phyloP scores from a whole-genome alignment of 2,797 vertebrate species.

The Hafferia zeledoni region DNA sequence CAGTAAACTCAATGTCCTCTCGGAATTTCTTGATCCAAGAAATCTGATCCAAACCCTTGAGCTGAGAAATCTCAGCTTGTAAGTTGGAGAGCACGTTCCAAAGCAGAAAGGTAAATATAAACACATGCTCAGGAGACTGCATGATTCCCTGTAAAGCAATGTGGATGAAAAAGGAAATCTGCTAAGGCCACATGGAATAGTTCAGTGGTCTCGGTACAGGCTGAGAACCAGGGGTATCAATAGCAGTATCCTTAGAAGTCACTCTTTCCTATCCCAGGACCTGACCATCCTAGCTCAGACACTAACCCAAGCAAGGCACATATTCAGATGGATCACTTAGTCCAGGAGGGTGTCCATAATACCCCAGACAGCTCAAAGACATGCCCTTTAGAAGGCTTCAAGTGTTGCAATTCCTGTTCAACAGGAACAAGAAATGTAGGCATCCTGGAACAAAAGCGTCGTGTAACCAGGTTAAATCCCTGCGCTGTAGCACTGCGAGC shows the following conservation, averaged over 20 bases:
- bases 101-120: neutral
- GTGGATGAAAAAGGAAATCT: accelerated
- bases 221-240: neutral
- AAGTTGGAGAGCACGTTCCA: neutral
- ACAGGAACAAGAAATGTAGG: neutral
- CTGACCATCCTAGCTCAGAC: neutral
- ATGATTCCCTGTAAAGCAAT: neutral
- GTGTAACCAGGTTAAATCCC: neutral
- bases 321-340: neutral
- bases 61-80: neutral
- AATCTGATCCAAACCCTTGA: neutral
- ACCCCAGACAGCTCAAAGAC: neutral
- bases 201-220: neutral
- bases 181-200: neutral
- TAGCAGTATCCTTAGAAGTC: neutral
- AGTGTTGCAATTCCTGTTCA: conserved; percentile 33
- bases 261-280: neutral
- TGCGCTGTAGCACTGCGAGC: neutral
- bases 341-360: neutral
- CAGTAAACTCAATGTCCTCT: neutral
- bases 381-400: neutral
- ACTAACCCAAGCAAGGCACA: neutral
- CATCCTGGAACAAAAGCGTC: conserved; percentile 28
- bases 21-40: neutral
- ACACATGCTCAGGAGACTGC: neutral